These are phyloP conservation scores for Peromyscus maniculatus DNA, from an alignment of 2,113 vertebrate species.

Conservation along the genomic window DNA sequence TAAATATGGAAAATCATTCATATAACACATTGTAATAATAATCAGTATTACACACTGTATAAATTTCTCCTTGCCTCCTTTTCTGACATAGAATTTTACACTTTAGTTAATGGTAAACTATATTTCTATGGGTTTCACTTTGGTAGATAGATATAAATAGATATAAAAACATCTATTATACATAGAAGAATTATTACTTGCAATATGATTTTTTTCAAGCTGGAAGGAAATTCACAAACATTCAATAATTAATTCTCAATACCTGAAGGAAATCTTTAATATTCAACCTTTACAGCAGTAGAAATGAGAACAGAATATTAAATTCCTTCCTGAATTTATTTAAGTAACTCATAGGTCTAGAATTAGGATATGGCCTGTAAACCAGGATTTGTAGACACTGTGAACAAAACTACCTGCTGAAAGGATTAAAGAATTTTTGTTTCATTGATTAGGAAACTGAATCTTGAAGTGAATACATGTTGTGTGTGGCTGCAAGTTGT, in stretches of 20 bases:
- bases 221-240: conserved; percentile 33
- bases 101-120: neutral
- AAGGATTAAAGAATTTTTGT: neutral
- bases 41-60: neutral
- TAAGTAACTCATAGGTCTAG: neutral
- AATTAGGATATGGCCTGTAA: neutral
- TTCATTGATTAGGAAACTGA: neutral
- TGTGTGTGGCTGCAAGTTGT: neutral
- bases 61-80: neutral
- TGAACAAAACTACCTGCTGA: neutral
- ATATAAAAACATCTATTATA: neutral
- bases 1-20: neutral
- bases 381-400: neutral
- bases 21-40: neutral
- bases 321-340: conserved; percentile 7
- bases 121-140: conserved; percentile 2
- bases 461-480: neutral
- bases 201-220: neutral
- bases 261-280: conserved; percentile 24
- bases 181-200: neutral
- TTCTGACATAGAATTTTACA: neutral
- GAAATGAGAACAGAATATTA: conserved; percentile 40
- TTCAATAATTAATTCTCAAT: conserved; percentile 70
- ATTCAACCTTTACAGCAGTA: conserved; percentile 26
- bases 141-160: no score